Evolutionary conservation across 2,797 vertebrate species (phyloP), one percentile per base, ranked within the genome.

Genomic region (Urocyon cinereoargenteus): DNA sequence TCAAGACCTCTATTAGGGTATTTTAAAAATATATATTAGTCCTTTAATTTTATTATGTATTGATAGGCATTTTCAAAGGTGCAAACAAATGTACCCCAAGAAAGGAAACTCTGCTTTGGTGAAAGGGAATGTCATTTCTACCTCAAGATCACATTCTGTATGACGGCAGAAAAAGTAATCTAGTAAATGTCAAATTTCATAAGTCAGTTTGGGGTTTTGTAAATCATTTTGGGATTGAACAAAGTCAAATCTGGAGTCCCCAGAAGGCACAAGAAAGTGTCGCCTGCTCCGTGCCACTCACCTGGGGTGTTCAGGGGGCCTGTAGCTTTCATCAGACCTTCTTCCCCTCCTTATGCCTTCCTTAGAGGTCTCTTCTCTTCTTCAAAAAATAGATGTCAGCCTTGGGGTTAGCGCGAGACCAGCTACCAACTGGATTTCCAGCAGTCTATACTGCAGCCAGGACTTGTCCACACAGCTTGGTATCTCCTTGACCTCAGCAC

Each of bases 171-270:
- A 96, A 92, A 93, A 77, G 62, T 89, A 97, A 94, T 86, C 83
- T 51, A 91, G 77, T 36, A 92, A 92, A 88, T 95, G 92, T 89
- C 94, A 96, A 89, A 89, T 94, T 83, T 68, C 49, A 28, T 89
- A 83, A 83, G 94, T 97, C 66, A 83, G n/a, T 75, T 89, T 75
- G 57, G 59, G 24, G 53, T 40, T 92, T 96, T 55, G 0, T 95
- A 84, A 86, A 75, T 95, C 73, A 95, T 79, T 92, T 96, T 34
- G 83, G 12, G 4, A 59, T 96, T 91, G 83, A 97, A 55, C 11
- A n/a, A 59, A 89, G 82, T 96, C 77, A 90, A 73, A 82, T 57
- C 81, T 92, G 40, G 72, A 88, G 57, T 91, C 28, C 31, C 40
- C 59, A 45, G 21, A 57, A 75, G 66, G 16, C 31, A 73, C 12